A percentile compares a stretch with the other conserved stretches of the same genome.
Conservation (phyloP, 2,888 invertebrate species). For the Hecatera dysodea region DNA sequence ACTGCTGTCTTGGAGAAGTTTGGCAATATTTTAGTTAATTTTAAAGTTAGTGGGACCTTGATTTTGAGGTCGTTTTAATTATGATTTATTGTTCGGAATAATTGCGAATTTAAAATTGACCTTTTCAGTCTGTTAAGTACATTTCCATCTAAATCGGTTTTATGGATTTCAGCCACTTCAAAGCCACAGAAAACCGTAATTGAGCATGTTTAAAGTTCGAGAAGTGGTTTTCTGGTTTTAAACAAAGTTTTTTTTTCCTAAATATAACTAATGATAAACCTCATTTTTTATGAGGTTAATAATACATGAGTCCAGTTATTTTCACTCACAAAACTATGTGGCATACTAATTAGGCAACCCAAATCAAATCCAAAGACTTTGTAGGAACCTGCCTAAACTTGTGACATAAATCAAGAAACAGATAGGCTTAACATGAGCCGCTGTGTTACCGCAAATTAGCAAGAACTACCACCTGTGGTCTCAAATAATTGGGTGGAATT, state of each 20-base stretch:
- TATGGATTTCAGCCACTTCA: no score
- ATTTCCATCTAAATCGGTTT: no score
- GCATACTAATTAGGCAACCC: conserved; percentile 4
- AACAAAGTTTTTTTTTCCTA: no score
- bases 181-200: no score
- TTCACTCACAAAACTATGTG: not conserved
- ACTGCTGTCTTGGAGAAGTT: conserved; percentile 43
- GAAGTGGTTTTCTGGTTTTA: no score
- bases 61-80: conserved; percentile 26
- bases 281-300: no score
- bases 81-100: conserved; percentile 23
- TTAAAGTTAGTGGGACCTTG: conserved; percentile 34
- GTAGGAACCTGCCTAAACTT: not conserved
- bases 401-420: conserved; percentile 56
- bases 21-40: conserved; percentile 58
- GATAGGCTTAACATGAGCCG: conserved; percentile 36
- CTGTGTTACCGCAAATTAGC: conserved; percentile 54
- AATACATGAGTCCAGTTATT: no score
- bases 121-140: no score
- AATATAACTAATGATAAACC: no score
- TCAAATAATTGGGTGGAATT: conserved; percentile 34
- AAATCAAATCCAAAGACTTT: conserved; percentile 14
- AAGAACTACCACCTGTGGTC: conserved; percentile 55
- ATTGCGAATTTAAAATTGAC: not conserved
- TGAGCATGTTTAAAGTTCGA: no score